Base-by-base conservation (phyloP, 2,888 invertebrate species). In the Acheta domesticus region DNA sequence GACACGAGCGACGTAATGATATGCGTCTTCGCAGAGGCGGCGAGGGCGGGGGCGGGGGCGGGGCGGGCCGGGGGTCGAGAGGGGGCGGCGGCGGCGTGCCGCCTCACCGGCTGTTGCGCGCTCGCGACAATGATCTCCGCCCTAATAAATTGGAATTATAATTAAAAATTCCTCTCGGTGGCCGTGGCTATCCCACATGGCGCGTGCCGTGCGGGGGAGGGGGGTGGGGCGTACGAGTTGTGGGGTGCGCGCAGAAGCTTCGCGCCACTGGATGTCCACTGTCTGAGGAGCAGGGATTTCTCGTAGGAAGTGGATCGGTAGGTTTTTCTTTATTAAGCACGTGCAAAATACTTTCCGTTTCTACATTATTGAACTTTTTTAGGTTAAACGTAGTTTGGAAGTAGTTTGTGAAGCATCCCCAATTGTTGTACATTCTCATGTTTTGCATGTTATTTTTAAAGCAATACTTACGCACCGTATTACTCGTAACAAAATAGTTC, bases 11-110 rank as follows among this genome's bases (percentile, higher is more conserved):
- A 8, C n/a, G 62, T 62, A 62, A 62, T 62, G 62, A 62, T 62
- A 62, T 62, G 62, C 62, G 49, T 36, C 21, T 23, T 20, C n/a
- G 73, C 76, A 77, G 74, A 75, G 48, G 49, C 76, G 75, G 36
- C 23, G n/a, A 49, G 20, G 78, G 23, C 73, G 48, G 50, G n/a
- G 75, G 62, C 62, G 79, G 49, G n/a, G 36, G 80, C 76, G 78
- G 16, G 36, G 50, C 20, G 79, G 78, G n/a, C n/a, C n/a, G 78
- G 74, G 78, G 78, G 80, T 80, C 76, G 80, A 48, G 19, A 76
- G 76, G 76, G 48, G 76, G 73, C 76, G 76, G 74, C 73, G 21
- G 23, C 76, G 75, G 36, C 23, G 36, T 48, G 23, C 23, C 20
- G 77, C 77, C n/a, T n/a, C 49, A 16, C 77, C 21, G 77, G 77